phyloP scores from a whole-genome alignment of 2,797 vertebrate species.

The Pelodytes ibericus region DNA sequence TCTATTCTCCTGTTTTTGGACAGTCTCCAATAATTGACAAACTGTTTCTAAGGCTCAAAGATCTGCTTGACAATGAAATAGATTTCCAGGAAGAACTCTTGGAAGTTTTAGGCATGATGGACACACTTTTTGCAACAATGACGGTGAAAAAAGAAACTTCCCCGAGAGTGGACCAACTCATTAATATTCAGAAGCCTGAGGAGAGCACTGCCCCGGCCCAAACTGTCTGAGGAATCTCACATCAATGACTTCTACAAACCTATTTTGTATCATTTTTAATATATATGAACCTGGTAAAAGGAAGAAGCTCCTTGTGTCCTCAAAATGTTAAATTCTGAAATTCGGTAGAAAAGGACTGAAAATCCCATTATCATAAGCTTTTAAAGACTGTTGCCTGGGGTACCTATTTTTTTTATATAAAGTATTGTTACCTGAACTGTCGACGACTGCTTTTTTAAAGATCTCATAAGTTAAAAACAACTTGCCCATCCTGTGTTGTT shows the following conservation, averaged over 20 bases:
- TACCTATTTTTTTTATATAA: background rate
- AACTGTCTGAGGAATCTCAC: background rate
- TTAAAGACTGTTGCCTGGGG: slow-evolving; percentile 9
- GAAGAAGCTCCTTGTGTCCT: background rate
- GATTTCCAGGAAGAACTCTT: slow-evolving; percentile 89
- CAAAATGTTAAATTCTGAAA: background rate
- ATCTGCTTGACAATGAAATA: slow-evolving; percentile 85
- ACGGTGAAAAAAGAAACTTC: slow-evolving; percentile 72
- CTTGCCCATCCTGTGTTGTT: background rate
- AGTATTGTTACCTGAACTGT: background rate
- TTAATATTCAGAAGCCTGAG: slow-evolving; percentile 63
- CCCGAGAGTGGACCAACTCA: slow-evolving; percentile 63
- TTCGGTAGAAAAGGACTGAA: background rate
- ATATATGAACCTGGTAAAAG: slow-evolving; percentile 23
- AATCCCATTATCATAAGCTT: background rate
- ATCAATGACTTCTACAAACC: background rate
- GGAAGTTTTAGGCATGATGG: slow-evolving; percentile 95
- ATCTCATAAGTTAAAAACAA: background rate
- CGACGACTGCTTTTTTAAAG: background rate
- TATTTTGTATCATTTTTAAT: slow-evolving; percentile 43
- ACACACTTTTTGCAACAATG: slow-evolving; percentile 89
- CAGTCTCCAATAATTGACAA: slow-evolving; percentile 87
- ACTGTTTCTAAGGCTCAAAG: slow-evolving; percentile 86
- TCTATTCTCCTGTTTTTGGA: slow-evolving; percentile 85
- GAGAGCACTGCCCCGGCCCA: slow-evolving; percentile 11